Percentiles rank a stretch among this genome's conserved stretches.
phyloP scores from a whole-genome alignment of 2,113 vertebrate genomes.

The Galeopterus variegatus region DNA sequence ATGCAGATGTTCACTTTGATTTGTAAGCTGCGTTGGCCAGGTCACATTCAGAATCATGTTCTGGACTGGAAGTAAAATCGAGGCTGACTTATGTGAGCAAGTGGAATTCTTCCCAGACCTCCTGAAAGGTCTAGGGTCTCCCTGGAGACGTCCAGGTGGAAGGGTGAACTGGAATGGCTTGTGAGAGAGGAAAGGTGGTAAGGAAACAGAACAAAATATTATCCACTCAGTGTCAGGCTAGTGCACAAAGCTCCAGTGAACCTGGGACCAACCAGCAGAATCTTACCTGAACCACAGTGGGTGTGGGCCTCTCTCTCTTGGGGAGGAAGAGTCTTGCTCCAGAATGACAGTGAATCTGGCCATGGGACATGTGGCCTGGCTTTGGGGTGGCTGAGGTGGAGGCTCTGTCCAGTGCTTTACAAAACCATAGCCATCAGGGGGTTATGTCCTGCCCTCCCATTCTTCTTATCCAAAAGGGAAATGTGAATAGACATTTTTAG shows the following conservation, averaged over 20 bases:
- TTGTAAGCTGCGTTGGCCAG: background rate
- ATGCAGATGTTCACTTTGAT: background rate
- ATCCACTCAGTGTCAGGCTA: fast-evolving
- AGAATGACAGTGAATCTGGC: fast-evolving
- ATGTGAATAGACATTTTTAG: background rate
- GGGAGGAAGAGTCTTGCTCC: background rate
- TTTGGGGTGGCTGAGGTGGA: background rate
- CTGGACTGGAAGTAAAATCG: background rate
- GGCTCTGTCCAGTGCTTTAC: background rate
- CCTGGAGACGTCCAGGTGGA: background rate
- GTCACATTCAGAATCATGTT: background rate
- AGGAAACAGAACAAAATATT: background rate
- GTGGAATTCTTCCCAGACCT: background rate
- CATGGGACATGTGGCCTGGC: fast-evolving
- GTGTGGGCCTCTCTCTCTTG: background rate
- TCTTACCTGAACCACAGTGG: fast-evolving
- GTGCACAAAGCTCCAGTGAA: fast-evolving
- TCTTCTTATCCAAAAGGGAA: background rate
- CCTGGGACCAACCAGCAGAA: fast-evolving
- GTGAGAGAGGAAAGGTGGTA: background rate
- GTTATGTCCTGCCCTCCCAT: background rate
- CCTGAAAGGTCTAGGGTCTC: background rate
- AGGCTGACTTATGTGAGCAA: background rate
- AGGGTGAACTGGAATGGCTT: too few relatives aligned
- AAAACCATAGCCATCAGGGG: fast-evolving